Conservation (phyloP, 2,888 invertebrate genomes). For the Caenorhabditis angaria region DNA sequence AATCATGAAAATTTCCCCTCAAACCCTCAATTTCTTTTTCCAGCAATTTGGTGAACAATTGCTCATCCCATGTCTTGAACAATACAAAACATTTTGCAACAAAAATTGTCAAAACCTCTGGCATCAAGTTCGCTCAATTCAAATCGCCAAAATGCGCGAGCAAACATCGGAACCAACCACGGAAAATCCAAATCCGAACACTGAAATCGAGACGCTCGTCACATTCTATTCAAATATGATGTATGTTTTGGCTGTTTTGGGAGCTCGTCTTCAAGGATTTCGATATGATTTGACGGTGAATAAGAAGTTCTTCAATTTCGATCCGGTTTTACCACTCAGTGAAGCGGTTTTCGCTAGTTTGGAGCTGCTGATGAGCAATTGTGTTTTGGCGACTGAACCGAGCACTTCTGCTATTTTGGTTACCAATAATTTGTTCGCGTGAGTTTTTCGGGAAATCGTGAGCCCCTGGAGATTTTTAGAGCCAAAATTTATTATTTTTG, state of each 20-base stretch:
- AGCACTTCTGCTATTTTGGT: slow-evolving; percentile 69
- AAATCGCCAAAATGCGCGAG: slow-evolving; percentile 31
- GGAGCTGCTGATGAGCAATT: slow-evolving; percentile 69
- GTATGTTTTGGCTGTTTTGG: slow-evolving; percentile 66
- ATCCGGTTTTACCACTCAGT: slow-evolving; percentile 62
- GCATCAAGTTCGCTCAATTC: slow-evolving; percentile 57
- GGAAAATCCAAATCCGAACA: not conserved
- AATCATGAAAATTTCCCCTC: not conserved
- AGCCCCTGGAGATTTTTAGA: not conserved
- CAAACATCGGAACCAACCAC: not conserved
- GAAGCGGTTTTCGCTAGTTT: slow-evolving; percentile 69
- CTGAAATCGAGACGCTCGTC: slow-evolving; percentile 49
- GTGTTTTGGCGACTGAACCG: slow-evolving; percentile 68
- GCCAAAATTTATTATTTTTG: no score
- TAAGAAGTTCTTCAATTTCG: slow-evolving; percentile 58
- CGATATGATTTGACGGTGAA: slow-evolving; percentile 66
- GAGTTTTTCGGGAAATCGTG: slow-evolving; percentile 8
- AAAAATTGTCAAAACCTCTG: slow-evolving; percentile 57
- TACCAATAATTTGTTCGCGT: slow-evolving; percentile 68
- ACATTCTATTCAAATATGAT: slow-evolving; percentile 69
- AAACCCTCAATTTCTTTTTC: no score
- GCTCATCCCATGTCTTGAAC: slow-evolving; percentile 66
- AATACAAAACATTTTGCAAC: slow-evolving; percentile 69
- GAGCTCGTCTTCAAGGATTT: slow-evolving; percentile 68
- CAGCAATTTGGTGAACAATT: slow-evolving; percentile 61